Percentiles rank a stretch among this genome's conserved stretches.
phyloP scores from a whole-genome alignment of 2,888 invertebrate genomes.

The Criorhina ranunculi region DNA sequence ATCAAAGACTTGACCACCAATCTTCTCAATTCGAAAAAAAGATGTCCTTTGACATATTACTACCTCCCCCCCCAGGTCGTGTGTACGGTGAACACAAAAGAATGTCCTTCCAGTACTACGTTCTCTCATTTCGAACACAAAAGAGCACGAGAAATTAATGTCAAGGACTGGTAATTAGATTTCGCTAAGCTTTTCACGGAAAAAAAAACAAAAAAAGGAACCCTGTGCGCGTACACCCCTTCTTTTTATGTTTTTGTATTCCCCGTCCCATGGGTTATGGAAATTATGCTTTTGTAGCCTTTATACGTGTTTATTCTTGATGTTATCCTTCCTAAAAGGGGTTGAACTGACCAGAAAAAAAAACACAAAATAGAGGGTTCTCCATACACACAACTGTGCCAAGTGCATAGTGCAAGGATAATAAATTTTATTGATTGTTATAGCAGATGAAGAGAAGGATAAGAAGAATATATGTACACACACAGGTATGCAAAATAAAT shows the following conservation, averaged over 20 bases:
- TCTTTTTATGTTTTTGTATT: neutral
- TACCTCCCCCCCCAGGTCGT: too few species aligned
- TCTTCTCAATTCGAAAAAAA: too few species aligned
- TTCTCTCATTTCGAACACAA: neutral
- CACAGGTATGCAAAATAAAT: too few species aligned
- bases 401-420: too few species aligned
- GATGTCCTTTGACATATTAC: too few species aligned
- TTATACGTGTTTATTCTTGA: conserved; percentile 6
- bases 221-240: conserved; percentile 15
- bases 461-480: too few species aligned
- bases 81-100: too few species aligned
- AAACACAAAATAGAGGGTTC: neutral
- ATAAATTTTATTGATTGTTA: conserved; percentile 42
- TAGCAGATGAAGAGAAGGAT: too few species aligned
- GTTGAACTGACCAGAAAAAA: conserved; percentile 4
- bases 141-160: conserved; percentile 4
- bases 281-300: conserved; percentile 8
- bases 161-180: conserved; percentile 24
- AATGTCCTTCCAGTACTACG: too few species aligned
- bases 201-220: too few species aligned
- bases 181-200: conserved; percentile 9
- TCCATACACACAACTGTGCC: too few species aligned
- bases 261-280: conserved; percentile 27
- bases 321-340: conserved; percentile 27
- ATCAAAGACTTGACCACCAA: too few species aligned